Base-by-base conservation (phyloP, 2,888 invertebrate species). In the Helleia helle region DNA sequence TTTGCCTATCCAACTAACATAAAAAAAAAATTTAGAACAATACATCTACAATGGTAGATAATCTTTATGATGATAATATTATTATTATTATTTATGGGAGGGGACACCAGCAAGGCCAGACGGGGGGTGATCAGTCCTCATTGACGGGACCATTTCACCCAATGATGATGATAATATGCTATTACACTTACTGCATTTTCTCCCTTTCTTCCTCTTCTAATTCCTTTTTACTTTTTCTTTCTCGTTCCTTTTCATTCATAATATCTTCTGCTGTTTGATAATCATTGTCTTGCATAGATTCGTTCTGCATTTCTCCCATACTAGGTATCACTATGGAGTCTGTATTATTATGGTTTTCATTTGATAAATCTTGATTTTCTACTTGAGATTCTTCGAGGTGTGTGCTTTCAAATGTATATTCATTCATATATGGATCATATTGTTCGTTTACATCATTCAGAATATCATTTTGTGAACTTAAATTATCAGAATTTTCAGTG, bases 181-280 rank as follows among this genome's bases (percentile, higher is more conserved):
- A n/a, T n/a, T n/a, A 43, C 39, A 88, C 91, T 85, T 84, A 96
- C 96, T 96, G 96, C 97, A 97, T 97, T 72, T 95, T 95, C 65
- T 97, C 95, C 46, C 97, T 81, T 67, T 97, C 97, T 62, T 97
- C 97, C 67, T 97, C 96, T 70, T 97, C 96, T 6, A 95, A 65
- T 71, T 96, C 95, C 47, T 90, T 92, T 74, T 92, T 93, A 57
- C 89, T 91, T 71, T 90, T 91, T 39, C 87, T 87, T 59, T 91
- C 93, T 58, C 90, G 90, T 59, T 89, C 89, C 44, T 87, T 87
- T 43, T 87, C 84, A 67, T 69, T 83, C 62, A 83, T 71, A 59
- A 73, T 69, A 47, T 85, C 81, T 34, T 84, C 81, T 15, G 71
- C 64, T 44, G 66, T 77, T 44, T 71, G 71, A 56, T 67, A 65